Evolutionary conservation across 35 echinoderm and acorn worm genomes (phyloP).

Genomic region (Ophioderma brevispina): DNA sequence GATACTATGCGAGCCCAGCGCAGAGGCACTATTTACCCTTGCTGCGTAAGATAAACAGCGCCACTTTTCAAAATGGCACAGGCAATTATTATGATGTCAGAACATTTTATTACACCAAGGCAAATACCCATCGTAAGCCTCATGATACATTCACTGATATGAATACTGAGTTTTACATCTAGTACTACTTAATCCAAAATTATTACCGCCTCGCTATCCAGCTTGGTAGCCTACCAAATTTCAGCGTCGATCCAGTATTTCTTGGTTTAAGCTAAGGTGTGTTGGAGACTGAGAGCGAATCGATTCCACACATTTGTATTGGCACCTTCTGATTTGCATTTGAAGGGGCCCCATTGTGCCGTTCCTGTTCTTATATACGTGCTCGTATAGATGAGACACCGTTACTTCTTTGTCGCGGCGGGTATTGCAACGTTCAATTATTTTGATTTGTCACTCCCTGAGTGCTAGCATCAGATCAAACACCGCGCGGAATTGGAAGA

Average conservation of each 20-base stretch:
- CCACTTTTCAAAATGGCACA: neutral
- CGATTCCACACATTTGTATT: neutral
- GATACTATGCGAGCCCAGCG: neutral
- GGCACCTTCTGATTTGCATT: neutral
- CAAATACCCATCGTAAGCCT: neutral
- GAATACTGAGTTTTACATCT: neutral
- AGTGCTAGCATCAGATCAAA: neutral
- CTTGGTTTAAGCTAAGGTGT: neutral
- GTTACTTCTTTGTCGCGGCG: neutral
- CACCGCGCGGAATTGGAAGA: neutral
- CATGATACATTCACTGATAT: neutral
- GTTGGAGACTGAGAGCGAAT: neutral
- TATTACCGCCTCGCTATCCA: neutral
- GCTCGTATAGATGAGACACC: neutral
- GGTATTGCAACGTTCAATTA: neutral
- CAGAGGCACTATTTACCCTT: neutral
- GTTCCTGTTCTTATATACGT: slow-evolving; percentile 3
- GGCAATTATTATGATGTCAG: slow-evolving; percentile 2
- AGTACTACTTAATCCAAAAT: neutral
- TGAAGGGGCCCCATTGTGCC: slow-evolving; percentile 3
- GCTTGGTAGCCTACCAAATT: neutral
- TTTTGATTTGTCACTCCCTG: neutral
- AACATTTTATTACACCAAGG: neutral
- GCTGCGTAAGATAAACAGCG: neutral
- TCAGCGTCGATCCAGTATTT: neutral